phyloP scores from a whole-genome alignment of 2,888 invertebrate genomes.

The Amblyteles armatorius region DNA sequence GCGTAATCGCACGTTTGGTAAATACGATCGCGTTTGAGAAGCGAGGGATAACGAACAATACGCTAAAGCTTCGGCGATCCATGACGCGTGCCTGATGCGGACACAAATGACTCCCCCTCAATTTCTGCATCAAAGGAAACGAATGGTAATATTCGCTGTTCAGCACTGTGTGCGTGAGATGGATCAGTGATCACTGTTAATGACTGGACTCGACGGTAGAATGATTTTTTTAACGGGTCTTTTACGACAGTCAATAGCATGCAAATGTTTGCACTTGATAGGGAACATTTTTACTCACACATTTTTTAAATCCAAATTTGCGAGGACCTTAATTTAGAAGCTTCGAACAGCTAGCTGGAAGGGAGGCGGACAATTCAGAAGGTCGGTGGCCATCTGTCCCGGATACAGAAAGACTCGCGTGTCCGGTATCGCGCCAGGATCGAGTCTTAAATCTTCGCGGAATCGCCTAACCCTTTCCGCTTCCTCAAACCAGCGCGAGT shows the following conservation, averaged over 20 bases:
- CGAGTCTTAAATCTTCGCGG: slow-evolving; percentile 15
- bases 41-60: slow-evolving; percentile 6
- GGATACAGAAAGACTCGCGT: slow-evolving; percentile 34
- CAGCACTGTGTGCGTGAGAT: background rate
- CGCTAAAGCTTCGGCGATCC: background rate
- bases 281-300: background rate
- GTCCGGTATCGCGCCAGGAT: slow-evolving; percentile 36
- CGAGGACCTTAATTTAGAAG: background rate
- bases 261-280: background rate
- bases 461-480: background rate
- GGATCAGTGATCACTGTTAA: background rate
- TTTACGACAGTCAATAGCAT: background rate
- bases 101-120: slow-evolving; percentile 17
- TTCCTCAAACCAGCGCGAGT: background rate
- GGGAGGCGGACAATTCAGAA: background rate
- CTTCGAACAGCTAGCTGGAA: no score
- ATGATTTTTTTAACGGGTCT: background rate
- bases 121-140: slow-evolving; percentile 56
- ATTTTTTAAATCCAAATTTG: background rate
- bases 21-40: slow-evolving; percentile 13
- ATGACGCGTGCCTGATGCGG: background rate
- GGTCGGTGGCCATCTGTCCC: slow-evolving; percentile 16
- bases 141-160: slow-evolving; percentile 37
- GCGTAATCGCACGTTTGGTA: slow-evolving; percentile 26
- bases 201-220: background rate